Base-by-base conservation (phyloP, 2,797 vertebrate genomes). In the Champsocephalus gunnari region DNA sequence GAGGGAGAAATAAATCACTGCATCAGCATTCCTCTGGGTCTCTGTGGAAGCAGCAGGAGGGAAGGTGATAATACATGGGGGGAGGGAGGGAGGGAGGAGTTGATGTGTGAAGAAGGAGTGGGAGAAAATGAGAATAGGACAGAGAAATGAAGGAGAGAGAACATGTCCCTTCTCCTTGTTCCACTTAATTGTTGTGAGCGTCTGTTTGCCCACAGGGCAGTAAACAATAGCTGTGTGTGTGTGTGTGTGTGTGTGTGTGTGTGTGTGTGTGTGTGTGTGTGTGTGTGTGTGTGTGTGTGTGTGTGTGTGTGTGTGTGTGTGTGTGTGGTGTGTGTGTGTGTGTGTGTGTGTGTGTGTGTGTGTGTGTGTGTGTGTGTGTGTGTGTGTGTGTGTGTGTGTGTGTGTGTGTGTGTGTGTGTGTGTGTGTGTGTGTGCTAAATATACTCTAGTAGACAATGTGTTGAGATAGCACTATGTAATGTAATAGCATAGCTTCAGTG, bases 21-120 rank as follows among this genome's bases (percentile, higher is more conserved):
- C 63, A 83, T 91, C 90, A 90, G 83, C 91, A 87, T 80, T 89
- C 82, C 74, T 88, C 60, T 19, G 65, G 0, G 66, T 81, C 71
- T 89, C 82, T 66, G 64, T 59, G 49, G 75, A 61, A 71, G 56
- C 62, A 66, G 78, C 55, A 34, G 77, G 63, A 71, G 66, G 45
- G 68, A 47, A 65, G 74, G 83, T 75, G 75, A 81, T 66, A 70
- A 77, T 58, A 80, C 83, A 86, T 56, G 11, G 12, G 19, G 55
- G 59, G 72, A 65, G 49, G 19, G 41, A 56, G 61, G 21, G 51
- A 66, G 55, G 53, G 66, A 51, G 38, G 38, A 45, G 66, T 64
- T 11, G 38, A 28, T 69, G 17, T 66, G 6, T 34, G 50, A 71
- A 67, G n/a, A 49, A 64, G 49, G 53, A 55, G 55, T 12, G 38